Base-by-base conservation (phyloP, 2,888 invertebrate genomes). In the Melinaea marsaeus region DNA sequence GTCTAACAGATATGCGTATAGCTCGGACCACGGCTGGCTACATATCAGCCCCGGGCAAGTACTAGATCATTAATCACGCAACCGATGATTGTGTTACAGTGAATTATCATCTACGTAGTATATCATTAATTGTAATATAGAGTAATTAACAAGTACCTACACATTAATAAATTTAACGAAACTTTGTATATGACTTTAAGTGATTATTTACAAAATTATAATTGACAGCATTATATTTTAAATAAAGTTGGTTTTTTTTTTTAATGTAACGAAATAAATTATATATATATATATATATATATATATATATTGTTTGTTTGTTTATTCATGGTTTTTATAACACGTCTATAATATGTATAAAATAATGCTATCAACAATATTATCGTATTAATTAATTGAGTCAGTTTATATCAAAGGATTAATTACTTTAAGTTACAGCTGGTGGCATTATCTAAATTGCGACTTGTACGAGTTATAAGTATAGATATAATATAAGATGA, bases 381-480 rank as follows among this genome's bases (percentile, higher is more conserved):
- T 32, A 7, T 51, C 9, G 6, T 51, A 51, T 22, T 51, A 32
- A 51, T 51, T 32, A 32, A 51, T 51, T 51, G 51, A 32, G 51
- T n/a, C 4, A 32, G 51, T 51, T 11, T 51, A 32, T 51, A 51
- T 51, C 51, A 32, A 32, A 51, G 51, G 51, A 51, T 51, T 51
- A 51, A 51, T 51, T 51, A 51, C 51, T 51, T 51, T 51, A 51
- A 22, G 51, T 22, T 22, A 7, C 32, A 32, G 51, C 6, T 5
- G 13, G 11, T 51, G 32, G 51, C 32, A 32, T 51, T 32, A 51
- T 51, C 51, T 51, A 3, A 32, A 51, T 51, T 32, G 51, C 51
- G n/a, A 51, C 51, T 51, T 51, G 51, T 51, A 32, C n/a, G 32
- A 51, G 22, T 51, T 51, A 51, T 51, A 32, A 32, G 32, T n/a